Evolutionary conservation across 2,888 invertebrate species (phyloP), one percentile per base, ranked within the genome.

Genomic region (Pyrgus malvae): DNA sequence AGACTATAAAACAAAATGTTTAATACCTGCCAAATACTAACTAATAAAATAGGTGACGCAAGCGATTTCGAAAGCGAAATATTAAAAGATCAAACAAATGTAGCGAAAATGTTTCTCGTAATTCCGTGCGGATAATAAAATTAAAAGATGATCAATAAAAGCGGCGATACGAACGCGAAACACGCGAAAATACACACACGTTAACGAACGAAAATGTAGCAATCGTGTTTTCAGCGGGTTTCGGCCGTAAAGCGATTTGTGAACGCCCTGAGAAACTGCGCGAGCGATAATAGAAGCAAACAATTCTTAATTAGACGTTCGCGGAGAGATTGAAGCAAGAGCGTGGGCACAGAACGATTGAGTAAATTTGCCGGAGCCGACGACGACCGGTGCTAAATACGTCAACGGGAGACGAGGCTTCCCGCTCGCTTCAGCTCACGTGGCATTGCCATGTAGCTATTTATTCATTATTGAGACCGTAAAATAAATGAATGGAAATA

Each of bases 321-420:
- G 62, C 56, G 58, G 53, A 60, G 55, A 61, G 57, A 69, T 53
- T 55, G 55, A 55, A 68, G 70, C 71, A 72, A 68, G 64, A 53
- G 63, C 61, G 72, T 74, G 64, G 69, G 71, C 59, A 63, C 14
- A 41, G 51, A 56, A 58, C 61, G 58, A 68, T 68, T 65, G 63
- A 65, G 61, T 61, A 65, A 64, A 66, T 67, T 66, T 56, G 63
- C 67, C 68, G 66, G 54, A 65, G 59, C 50, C 56, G 57, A 57
- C 66, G 66, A 71, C 68, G 68, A 68, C 69, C 44, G 53, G 58
- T 38, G 56, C 56, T 61, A 21, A 44, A 48, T 33, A 42, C 55
- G 44, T 55, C 51, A 44, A 35, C 51, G 14, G 27, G 27, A 17
- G 11, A 29, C 21, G 17, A 17, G 19, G 42, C 23, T 42, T 42